A percentile compares a stretch with the other conserved stretches of the same genome.
phyloP scores from a whole-genome alignment of 2,113 vertebrate genomes.

The Nematolebias whitei region DNA sequence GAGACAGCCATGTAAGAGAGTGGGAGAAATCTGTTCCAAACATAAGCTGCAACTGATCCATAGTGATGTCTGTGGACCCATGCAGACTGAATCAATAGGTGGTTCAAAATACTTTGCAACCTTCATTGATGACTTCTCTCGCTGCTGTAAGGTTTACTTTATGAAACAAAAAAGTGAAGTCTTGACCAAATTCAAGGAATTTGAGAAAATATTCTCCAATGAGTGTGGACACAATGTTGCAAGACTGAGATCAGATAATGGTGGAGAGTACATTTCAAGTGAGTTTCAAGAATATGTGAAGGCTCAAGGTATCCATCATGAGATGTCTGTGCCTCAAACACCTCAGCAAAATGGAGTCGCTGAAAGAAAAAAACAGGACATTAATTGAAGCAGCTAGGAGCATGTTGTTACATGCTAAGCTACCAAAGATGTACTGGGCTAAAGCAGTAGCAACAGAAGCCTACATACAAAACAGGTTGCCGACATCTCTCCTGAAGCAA shows the following conservation, averaged over 20 bases:
- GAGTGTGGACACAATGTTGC: not conserved
- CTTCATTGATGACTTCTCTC: conserved; percentile 22
- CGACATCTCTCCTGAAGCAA: not conserved
- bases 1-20: too few species aligned
- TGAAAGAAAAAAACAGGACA: conserved; percentile 4
- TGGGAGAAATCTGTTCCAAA: too few species aligned
- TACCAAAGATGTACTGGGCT: too few species aligned
- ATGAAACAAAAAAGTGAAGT: conserved; percentile 17
- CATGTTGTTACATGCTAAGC: conserved; percentile 2
- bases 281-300: conserved; percentile 22
- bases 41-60: too few species aligned
- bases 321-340: not conserved
- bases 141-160: conserved; percentile 19
- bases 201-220: conserved; percentile 18
- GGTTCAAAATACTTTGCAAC: conserved; percentile 26
- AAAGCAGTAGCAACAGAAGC: conserved; percentile 13
- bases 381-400: not conserved
- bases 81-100: conserved; percentile 2
- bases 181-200: conserved; percentile 18
- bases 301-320: not conserved
- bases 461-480: conserved; percentile 13
- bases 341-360: conserved; percentile 3
- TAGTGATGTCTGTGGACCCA: too few species aligned
- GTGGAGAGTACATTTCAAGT: too few species aligned
- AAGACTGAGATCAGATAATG: too few species aligned